Base-by-base conservation (phyloP, 2,113 vertebrate species). In the Conger conger region DNA sequence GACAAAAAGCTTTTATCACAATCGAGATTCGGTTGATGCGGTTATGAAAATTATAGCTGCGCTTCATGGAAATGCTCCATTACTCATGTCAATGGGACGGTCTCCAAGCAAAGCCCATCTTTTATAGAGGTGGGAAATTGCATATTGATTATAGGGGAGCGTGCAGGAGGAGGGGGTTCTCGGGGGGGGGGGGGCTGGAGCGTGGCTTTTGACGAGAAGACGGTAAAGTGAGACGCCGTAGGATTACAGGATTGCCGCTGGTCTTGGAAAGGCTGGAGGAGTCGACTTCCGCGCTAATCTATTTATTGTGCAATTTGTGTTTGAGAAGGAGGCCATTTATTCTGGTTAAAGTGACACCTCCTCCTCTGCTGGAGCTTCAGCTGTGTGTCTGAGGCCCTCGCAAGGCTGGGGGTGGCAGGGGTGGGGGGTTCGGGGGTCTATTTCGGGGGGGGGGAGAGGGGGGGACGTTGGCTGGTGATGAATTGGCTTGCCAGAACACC, bases 261-360 rank as follows among this genome's bases (percentile, higher is more conserved):
- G 42, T 30, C 68, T n/a, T 40, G 63, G 88, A 86, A 33, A 53
- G 83, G 88, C 88, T 83, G 85, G 73, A 87, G 89, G 84, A 85
- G 92, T 94, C 91, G 91, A 90, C 92, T 93, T 93, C 91, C 92
- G 92, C 92, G 90, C 93, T 95, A 95, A 95, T 95, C 94, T 94
- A 93, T 95, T 95, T 94, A 95, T 93, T 93, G 94, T 93, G 94
- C 93, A 95, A 95, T 95, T 95, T 95, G 93, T 94, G 93, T 95
- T 94, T 93, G 90, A 91, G 91, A 94, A 90, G 88, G 85, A 89
- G 91, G 89, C 93, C 94, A 95, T 95, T 94, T 93, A 95, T 95
- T 94, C 91, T 94, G 93, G 90, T 95, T 95, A 95, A 93, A 90
- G 91, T 94, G 94, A 94, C 95, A 94, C 91, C 89, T 91, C 89